Conservation (phyloP, 2,113 vertebrate species). For the Heloderma charlesbogerti region DNA sequence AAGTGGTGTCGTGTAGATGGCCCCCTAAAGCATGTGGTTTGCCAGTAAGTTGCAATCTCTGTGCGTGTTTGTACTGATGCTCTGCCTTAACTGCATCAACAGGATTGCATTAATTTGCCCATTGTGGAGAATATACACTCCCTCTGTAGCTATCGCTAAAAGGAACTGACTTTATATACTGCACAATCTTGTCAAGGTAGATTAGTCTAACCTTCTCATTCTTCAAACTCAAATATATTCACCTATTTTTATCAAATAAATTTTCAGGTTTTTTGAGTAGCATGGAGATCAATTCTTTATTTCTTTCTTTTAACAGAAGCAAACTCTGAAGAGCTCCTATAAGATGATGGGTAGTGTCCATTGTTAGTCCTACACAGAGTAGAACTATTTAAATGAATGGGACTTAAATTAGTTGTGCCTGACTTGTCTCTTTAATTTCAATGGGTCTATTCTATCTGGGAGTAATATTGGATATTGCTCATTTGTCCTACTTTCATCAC, state of each 20-base stretch:
- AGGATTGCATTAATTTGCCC: background rate
- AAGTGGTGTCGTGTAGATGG: too few relatives aligned
- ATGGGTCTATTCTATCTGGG: too few relatives aligned
- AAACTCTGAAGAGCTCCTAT: too few relatives aligned
- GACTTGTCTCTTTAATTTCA: too few relatives aligned
- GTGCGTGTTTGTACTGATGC: background rate
- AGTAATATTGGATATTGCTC: too few relatives aligned
- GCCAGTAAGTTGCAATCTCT: background rate
- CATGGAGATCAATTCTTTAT: background rate
- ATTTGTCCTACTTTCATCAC: background rate
- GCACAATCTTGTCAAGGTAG: background rate
- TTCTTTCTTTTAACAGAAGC: background rate
- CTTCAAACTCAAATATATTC: background rate
- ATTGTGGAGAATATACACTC: background rate
- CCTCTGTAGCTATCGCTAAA: background rate
- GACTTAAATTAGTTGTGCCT: too few relatives aligned
- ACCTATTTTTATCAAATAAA: background rate
- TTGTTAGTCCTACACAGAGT: too few relatives aligned
- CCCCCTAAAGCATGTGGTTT: background rate
- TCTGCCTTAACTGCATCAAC: too few relatives aligned
- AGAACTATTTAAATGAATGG: too few relatives aligned
- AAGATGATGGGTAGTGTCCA: too few relatives aligned
- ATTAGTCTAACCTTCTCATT: background rate
- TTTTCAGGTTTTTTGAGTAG: background rate
- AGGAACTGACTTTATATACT: background rate